Evolutionary conservation across 1,140 invertebrate species (phyloP), one percentile per base, ranked within the genome.

Genomic region (Drosophila orosa): DNA sequence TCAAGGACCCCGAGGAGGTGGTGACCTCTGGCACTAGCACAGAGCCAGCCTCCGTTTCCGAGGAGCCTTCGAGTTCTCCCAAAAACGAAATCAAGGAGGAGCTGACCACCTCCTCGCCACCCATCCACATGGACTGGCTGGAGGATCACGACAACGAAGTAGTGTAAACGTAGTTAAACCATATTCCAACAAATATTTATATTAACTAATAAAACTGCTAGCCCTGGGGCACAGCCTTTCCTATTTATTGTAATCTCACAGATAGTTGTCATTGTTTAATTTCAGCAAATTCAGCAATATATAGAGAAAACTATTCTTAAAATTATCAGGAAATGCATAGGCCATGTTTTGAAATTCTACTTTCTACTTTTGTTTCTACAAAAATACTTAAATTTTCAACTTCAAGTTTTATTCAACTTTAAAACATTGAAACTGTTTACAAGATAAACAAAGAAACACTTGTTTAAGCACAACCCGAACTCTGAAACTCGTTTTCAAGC

Each of bases 71-170:
- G 3, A 50, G 44, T 1, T 24, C 65, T 0, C 2, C 27, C 0
- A 27, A 22, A 6, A 52, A 9, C 13, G 67, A 45, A 3, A 5
- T 13, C 3, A 71, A 35, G n/a, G 68, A 71, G 27, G 68, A 72
- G 27, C 3, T 39, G 0, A 72, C 68, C 22, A 72, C 68, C 8
- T 7, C 67, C 1, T n/a, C 27, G n/a, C 67, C 65, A 0, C 66
- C 68, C 2, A 15, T 48, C 1, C 22, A 8, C 17, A 29, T 72
- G 50, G 65, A 71, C n/a, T 71, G 67, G 67, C 42, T 71, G 33
- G 67, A 57, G 52, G 67, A 71, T 15, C 17, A 71, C 1, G 67
- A 66, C 33, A 71, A 71, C 15, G 67, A 71, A 69, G 25, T 54
- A 67, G 22, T 29, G 1, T 24, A 13, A 35, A 22, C 4, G 2